Evolutionary conservation across 2,113 vertebrate species (phyloP), one percentile per base, ranked within the genome.

Genomic region (Hyperoodon ampullatus): DNA sequence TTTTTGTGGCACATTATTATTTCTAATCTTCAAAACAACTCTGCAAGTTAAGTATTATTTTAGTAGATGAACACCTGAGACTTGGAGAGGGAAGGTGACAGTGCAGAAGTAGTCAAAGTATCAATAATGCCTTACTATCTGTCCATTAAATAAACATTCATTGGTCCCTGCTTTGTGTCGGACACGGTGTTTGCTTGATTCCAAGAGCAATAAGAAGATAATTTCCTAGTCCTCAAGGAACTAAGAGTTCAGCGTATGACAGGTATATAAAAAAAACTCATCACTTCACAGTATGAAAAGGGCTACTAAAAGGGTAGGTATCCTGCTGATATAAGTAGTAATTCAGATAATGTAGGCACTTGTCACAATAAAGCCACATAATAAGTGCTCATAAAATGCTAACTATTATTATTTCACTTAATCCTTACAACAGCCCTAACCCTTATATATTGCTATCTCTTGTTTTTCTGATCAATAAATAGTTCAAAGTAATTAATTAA

Each of bases 1-100:
- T 93, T 83, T 93, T 77, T 66, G 65, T 33, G 55, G 23, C 53
- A 83, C 12, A n/a, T 65, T 91, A 16, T 58, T 78, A 23, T 55
- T 89, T 88, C 44, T 30, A 39, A 66, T 61, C 74, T 95, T 88
- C 35, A 92, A 53, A 86, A 66, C 63, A 83, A 88, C 16, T 83
- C 28, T 72, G 8, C 61, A 11, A 94, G 14, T 6, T 82, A 55
- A 58, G 8, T 44, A 28, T 44, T 71, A 72, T 88, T 74, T 93
- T 77, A 77, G 30, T 82, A 82, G 24, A 60, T 66, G 55, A 88
- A 75, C 50, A 84, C 33, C 2, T 72, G n/a, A 65, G 66, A 61
- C 71, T 12, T 74, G 63, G 39, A 77, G 26, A 88, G 21, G 13
- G 44, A 35, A 94, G 28, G 28, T 80, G 39, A 94, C 35, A n/a